Evolutionary conservation across 2,797 vertebrate genomes (phyloP).

Genomic region (Craterocephalus amniculus): DNA sequence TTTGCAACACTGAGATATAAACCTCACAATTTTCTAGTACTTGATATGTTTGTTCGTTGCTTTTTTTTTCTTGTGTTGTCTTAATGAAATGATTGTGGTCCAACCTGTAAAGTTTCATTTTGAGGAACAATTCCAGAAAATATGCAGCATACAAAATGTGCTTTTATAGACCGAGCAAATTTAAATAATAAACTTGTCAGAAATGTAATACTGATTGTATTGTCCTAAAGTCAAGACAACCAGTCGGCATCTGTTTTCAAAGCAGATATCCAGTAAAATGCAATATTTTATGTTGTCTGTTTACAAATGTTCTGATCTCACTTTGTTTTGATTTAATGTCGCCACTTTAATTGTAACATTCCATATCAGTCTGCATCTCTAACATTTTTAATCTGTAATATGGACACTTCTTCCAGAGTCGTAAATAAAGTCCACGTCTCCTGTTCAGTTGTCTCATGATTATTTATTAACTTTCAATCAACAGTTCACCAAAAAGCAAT

Average conservation of each 20-base stretch:
- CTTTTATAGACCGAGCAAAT: conserved; percentile 48
- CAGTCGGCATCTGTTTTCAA: conserved; percentile 60
- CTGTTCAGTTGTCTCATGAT: conserved; percentile 40
- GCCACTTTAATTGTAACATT: conserved; percentile 76
- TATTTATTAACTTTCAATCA: conserved; percentile 46
- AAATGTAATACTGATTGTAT: conserved; percentile 53
- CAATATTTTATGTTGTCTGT: conserved; percentile 68
- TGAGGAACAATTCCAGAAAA: conserved; percentile 49
- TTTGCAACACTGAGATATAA: conserved; percentile 46
- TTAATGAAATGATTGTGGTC: conserved; percentile 53
- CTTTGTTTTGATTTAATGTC: conserved; percentile 56
- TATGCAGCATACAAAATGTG: conserved; percentile 38
- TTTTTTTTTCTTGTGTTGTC: conserved; percentile 23
- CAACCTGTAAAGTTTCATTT: conserved; percentile 43
- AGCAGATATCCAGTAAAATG: conserved; percentile 67
- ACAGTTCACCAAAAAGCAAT: conserved; percentile 7
- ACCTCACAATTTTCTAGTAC: conserved; percentile 45
- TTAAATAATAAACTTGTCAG: conserved; percentile 40
- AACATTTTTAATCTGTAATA: conserved; percentile 65
- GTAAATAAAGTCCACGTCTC: conserved; percentile 74
- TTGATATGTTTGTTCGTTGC: conserved; percentile 30
- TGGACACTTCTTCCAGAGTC: conserved; percentile 63
- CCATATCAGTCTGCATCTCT: conserved; percentile 64
- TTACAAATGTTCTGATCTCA: conserved; percentile 49
- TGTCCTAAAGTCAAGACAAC: conserved; percentile 52